Percentiles rank a stretch among this genome's conserved stretches.
These are phyloP conservation scores for Scarus forsteni DNA, from an alignment of 2,797 vertebrate genomes.

Conservation along the genomic window DNA sequence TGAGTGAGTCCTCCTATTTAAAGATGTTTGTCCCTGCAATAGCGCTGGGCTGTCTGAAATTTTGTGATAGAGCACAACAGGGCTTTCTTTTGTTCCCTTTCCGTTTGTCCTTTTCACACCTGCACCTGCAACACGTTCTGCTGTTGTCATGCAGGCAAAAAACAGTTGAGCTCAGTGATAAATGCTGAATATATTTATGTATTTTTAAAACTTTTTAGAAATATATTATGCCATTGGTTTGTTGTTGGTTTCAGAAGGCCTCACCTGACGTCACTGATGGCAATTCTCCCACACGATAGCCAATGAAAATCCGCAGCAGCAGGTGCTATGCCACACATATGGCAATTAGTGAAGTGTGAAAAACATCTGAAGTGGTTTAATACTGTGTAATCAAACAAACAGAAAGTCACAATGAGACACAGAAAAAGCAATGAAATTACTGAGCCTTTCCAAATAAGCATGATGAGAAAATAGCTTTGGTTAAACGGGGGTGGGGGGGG, in stretches of 20 bases:
- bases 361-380: constrained; percentile 46
- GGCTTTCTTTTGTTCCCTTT: constrained; percentile 18
- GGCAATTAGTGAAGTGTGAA: constrained; percentile 52
- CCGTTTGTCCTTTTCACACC: constrained; percentile 15
- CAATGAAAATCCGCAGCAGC: constrained; percentile 21
- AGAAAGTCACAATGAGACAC: constrained; percentile 17
- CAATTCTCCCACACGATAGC: neutral
- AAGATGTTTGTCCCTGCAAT: constrained; percentile 25
- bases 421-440: constrained; percentile 32
- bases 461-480: constrained; percentile 43
- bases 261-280: neutral
- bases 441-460: constrained; percentile 38
- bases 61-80: constrained; percentile 51
- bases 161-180: neutral
- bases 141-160: neutral
- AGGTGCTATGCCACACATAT: constrained; percentile 31
- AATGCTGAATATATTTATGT: constrained; percentile 3
- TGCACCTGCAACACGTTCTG: constrained; percentile 12
- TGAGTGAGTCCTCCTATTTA: too few relatives aligned
- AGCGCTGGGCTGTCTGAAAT: constrained; percentile 52
- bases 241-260: neutral
- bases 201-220: constrained; percentile 4
- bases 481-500: constrained; percentile 5
- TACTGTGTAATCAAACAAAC: constrained; percentile 48
- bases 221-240: neutral